Base-by-base conservation (phyloP, 2,797 vertebrate species). In the Sylvilagus floridanus region DNA sequence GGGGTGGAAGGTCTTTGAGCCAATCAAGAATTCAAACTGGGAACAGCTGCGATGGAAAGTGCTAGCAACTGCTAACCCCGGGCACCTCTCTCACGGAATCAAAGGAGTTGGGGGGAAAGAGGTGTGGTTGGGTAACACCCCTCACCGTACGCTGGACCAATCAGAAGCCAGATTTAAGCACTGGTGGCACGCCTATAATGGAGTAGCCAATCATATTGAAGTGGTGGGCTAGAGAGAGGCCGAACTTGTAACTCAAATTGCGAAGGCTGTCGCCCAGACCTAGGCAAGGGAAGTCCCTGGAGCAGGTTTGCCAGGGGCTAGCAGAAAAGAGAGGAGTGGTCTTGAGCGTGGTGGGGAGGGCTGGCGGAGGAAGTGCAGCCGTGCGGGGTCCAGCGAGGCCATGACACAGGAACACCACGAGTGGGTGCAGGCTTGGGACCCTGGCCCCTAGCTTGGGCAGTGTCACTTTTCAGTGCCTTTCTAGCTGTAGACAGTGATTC, bases 151-250 rank as follows among this genome's bases (percentile, higher is more conserved):
- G 24, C 1, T 24, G 88, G 84, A 13, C 93, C 95, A 94, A 93
- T 94, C 73, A 85, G 66, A 57, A 90, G 52, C 71, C 11, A 16
- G 17, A 9, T 54, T 26, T 81, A 54, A 79, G 72, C 85, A 21
- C 14, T 30, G 8, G 79, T 5, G 76, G 6, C 72, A 47, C 26
- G 13, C 42, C 52, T 73, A 17, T 22, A 28, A 12, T 28, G 7
- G 35, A 94, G 57, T 73, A 87, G 24, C 54, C 84, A 77, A 88
- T 93, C 93, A 91, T 42, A 88, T 88, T 82, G 79, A 86, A 78
- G 68, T 2, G 54, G 42, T 60, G 47, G 11, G 10, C 54, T 16
- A 2, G 24, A 17, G 35, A 37, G 85, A 65, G 52, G 62, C 76
- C 86, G 65, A 60, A 7, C 75, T 81, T 12, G 12, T 35, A 50